Conservation (phyloP, 2,888 invertebrate species). For the Orchesellides sinensis region DNA sequence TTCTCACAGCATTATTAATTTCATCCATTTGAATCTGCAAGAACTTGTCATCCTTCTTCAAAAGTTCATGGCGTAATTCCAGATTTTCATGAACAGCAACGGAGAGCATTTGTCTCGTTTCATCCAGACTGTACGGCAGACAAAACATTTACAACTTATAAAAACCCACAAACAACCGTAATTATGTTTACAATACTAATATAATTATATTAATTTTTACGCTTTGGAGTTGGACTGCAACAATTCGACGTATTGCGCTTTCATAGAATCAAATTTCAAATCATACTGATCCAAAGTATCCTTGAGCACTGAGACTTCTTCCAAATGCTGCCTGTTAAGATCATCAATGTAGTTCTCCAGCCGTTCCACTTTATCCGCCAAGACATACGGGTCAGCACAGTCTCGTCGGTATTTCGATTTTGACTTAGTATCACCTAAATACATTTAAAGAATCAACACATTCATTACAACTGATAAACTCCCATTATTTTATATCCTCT, state of each 20-base stretch:
- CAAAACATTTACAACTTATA: no score
- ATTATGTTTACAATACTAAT: not conserved
- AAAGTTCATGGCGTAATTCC: slow-evolving; percentile 4
- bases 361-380: slow-evolving; percentile 36
- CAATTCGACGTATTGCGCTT: slow-evolving; percentile 25
- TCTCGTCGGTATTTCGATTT: not conserved
- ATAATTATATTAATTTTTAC: slow-evolving; percentile 26
- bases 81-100: slow-evolving; percentile 24
- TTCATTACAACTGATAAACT: not conserved
- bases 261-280: slow-evolving; percentile 33
- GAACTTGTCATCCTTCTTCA: slow-evolving; percentile 24
- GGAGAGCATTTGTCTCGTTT: slow-evolving; percentile 9
- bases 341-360: slow-evolving; percentile 39
- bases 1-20: not conserved
- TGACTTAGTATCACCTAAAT: slow-evolving; percentile 13
- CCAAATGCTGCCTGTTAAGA: not conserved
- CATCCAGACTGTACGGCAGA: not conserved
- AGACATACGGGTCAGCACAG: slow-evolving; percentile 59
- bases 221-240: slow-evolving; percentile 26
- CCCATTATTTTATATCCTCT: no score
- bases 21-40: slow-evolving; percentile 4
- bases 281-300: no score
- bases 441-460: not conserved
- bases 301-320: no score
- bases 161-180: no score